These are phyloP conservation scores for Orthonychiurus folsomi DNA, from an alignment of 2,888 invertebrate genomes.

Conservation along the genomic window DNA sequence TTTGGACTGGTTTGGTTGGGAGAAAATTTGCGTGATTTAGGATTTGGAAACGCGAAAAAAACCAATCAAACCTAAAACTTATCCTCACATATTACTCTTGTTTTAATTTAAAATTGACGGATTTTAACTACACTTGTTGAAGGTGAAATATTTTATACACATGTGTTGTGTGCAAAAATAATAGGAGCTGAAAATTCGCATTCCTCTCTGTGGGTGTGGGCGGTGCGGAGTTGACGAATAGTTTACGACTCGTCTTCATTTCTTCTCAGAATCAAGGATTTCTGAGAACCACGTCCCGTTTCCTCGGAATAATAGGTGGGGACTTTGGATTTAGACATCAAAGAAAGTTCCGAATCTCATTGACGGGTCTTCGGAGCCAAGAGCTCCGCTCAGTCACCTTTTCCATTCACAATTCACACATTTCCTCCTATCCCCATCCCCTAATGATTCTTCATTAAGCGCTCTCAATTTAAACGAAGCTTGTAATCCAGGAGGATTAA, in stretches of 20 bases:
- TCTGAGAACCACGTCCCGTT: not conserved
- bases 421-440: not conserved
- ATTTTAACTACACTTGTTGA: no score
- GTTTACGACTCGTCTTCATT: no score
- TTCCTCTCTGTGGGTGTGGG: not conserved
- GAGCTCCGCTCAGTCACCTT: not conserved
- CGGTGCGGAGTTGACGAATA: not conserved
- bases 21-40: not conserved
- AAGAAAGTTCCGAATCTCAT: not conserved
- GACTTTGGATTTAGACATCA: not conserved
- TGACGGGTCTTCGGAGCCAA: not conserved
- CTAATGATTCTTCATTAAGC: slow-evolving; percentile 1
- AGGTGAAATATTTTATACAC: no score
- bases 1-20: not conserved
- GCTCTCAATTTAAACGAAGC: slow-evolving; percentile 1
- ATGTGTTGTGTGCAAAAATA: no score
- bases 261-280: no score
- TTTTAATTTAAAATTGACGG: no score
- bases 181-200: not conserved
- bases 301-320: not conserved
- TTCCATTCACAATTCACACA: slow-evolving; percentile 1
- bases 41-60: no score
- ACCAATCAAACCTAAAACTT: no score
- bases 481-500: not conserved
- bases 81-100: no score